Percentiles rank a stretch among this genome's conserved stretches.
phyloP scores from a whole-genome alignment of 1,140 invertebrate genomes.

The Drosophila guanche region DNA sequence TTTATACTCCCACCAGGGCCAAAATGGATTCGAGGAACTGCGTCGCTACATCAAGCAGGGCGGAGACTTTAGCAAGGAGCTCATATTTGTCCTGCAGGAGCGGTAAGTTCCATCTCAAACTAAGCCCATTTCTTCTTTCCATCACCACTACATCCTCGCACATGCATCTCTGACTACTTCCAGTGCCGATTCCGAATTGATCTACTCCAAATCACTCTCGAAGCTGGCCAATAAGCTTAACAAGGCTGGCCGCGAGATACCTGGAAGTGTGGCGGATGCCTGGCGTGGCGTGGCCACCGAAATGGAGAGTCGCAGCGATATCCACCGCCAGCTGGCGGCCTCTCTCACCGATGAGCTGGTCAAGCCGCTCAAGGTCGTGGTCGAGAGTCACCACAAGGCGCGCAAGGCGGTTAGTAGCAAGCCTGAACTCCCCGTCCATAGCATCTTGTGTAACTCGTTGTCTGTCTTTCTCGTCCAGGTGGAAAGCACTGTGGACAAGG shows the following conservation, averaged over 20 bases:
- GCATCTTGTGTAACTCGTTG: not conserved
- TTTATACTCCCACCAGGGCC: constrained; percentile 86
- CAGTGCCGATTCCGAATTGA: constrained; percentile 94
- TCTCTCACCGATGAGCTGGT: constrained; percentile 93
- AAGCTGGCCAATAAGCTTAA: constrained; percentile 94
- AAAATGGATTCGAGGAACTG: constrained; percentile 96
- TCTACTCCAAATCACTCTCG: constrained; percentile 94
- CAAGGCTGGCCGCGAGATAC: constrained; percentile 91
- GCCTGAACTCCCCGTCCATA: not conserved
- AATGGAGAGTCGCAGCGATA: constrained; percentile 94
- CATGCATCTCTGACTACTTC: too few species aligned
- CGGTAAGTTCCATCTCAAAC: constrained; percentile 86
- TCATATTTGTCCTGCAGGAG: constrained; percentile 94
- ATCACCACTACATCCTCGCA: not conserved
- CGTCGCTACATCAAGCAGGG: constrained; percentile 96
- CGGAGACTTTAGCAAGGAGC: constrained; percentile 96
- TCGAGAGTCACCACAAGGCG: constrained; percentile 90
- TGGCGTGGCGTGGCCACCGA: constrained; percentile 95
- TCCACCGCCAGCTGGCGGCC: constrained; percentile 91
- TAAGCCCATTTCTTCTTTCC: not conserved
- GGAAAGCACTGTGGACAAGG: constrained; percentile 94
- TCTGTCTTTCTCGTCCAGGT: constrained; percentile 83
- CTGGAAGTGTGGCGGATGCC: constrained; percentile 92
- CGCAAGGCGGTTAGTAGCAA: constrained; percentile 87
- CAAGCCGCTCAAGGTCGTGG: constrained; percentile 91